phyloP scores from a whole-genome alignment of 2,888 invertebrate species.

The Diachrysia chrysitis region DNA sequence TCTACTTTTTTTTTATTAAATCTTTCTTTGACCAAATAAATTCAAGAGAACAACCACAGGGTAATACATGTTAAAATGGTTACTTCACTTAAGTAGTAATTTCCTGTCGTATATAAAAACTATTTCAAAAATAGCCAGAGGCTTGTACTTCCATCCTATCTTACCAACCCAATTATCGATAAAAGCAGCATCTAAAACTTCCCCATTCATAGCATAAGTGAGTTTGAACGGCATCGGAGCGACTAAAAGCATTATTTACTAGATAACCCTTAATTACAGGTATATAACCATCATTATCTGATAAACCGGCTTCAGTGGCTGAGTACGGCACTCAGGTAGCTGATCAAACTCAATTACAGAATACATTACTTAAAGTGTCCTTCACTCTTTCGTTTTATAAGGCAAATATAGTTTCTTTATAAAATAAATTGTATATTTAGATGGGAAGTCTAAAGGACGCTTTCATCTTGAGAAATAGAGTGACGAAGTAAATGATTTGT shows the following conservation, averaged over 20 bases:
- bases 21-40: not conserved
- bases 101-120: not conserved
- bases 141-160: not conserved
- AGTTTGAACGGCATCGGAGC: not conserved
- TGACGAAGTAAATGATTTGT: not conserved
- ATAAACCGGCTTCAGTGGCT: not conserved
- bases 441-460: not conserved
- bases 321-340: slow-evolving; percentile 36
- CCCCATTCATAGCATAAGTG: not conserved
- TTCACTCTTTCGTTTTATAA: slow-evolving; percentile 3
- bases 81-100: not conserved
- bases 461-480: not conserved
- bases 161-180: slow-evolving; percentile 5
- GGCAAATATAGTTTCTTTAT: not conserved
- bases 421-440: not conserved
- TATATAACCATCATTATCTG: slow-evolving; percentile 15
- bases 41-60: not conserved
- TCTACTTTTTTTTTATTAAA: no score
- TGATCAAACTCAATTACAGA: slow-evolving; percentile 55
- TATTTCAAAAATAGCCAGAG: not conserved
- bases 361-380: slow-evolving; percentile 43
- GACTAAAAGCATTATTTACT: slow-evolving; percentile 23
- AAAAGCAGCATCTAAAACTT: slow-evolving; percentile 6
- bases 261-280: slow-evolving; percentile 18
- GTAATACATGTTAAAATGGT: not conserved